Evolutionary conservation across 2,888 invertebrate genomes (phyloP).

Genomic region (Catotricha subobsoleta): DNA sequence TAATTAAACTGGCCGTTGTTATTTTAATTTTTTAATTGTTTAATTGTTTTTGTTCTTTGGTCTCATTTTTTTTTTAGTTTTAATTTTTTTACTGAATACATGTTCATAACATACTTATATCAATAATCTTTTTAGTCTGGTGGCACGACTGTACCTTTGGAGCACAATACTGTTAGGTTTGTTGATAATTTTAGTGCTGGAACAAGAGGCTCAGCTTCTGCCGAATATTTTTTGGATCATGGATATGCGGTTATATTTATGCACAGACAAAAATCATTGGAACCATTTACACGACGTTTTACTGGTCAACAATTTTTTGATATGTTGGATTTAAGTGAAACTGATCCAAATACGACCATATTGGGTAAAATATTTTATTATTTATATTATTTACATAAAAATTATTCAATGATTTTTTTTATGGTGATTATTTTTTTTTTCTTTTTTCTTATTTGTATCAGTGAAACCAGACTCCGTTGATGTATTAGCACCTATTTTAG

Average conservation of each 20-base stretch:
- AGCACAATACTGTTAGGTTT: slow-evolving; percentile 92
- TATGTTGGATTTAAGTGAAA: slow-evolving; percentile 50
- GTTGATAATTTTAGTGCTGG: slow-evolving; percentile 99
- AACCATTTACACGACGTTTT: slow-evolving; percentile 83
- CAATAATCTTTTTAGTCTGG: slow-evolving; percentile 76
- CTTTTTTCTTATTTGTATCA: slow-evolving; percentile 18
- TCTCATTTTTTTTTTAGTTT: slow-evolving; percentile 6
- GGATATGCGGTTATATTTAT: slow-evolving; percentile 89
- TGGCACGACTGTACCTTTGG: slow-evolving; percentile 90
- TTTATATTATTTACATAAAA: not conserved
- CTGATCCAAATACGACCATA: slow-evolving; percentile 44
- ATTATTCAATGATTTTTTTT: not conserved
- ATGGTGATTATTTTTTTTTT: not conserved
- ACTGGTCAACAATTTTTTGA: slow-evolving; percentile 59
- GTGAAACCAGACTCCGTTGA: slow-evolving; percentile 57
- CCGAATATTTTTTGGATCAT: slow-evolving; percentile 81
- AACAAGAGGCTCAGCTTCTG: slow-evolving; percentile 81
- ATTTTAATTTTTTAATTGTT: no score
- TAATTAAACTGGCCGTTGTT: no score
- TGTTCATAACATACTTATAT: slow-evolving; percentile 8
- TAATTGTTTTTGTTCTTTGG: no score
- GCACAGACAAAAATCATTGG: slow-evolving; percentile 72
- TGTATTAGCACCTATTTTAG: slow-evolving; percentile 49
- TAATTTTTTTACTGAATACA: not conserved
- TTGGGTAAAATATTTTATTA: slow-evolving; percentile 31